Evolutionary conservation across 2,888 invertebrate species (phyloP).

Genomic region (Dicyrtoma fusca): DNA sequence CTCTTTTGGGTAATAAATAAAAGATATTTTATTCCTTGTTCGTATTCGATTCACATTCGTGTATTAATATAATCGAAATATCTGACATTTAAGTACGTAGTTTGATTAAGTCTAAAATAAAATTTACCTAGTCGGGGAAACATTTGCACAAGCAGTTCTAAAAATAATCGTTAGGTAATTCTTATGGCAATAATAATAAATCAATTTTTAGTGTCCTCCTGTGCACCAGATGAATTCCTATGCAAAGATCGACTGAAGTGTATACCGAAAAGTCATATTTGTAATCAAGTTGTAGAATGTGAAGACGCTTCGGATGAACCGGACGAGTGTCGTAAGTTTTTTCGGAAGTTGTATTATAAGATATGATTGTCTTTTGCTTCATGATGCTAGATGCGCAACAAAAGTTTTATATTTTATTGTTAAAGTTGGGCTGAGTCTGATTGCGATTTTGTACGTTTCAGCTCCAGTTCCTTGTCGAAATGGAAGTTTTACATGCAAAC

Average conservation of each 20-base stretch:
- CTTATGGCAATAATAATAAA: too few species aligned
- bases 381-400: too few species aligned
- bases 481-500: conserved; percentile 70
- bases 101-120: too few species aligned
- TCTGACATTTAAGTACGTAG: too few species aligned
- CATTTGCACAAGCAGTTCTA: too few species aligned
- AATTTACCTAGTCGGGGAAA: not conserved
- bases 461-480: conserved; percentile 57
- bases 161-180: too few species aligned
- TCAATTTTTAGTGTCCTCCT: conserved; percentile 48
- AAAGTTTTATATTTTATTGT: not conserved
- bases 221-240: conserved; percentile 62
- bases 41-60: too few species aligned
- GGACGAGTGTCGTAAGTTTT: conserved; percentile 62
- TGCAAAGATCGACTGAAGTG: conserved; percentile 67
- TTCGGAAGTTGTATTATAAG: not conserved
- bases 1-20: not conserved
- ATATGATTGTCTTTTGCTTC: not conserved
- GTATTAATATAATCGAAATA: too few species aligned
- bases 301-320: conserved; percentile 69
- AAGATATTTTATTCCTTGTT: not conserved
- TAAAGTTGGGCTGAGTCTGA: too few species aligned
- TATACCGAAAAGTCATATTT: conserved; percentile 68
- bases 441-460: conserved; percentile 4
- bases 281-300: conserved; percentile 68